These are phyloP conservation scores for Glaucidium brasilianum DNA, from an alignment of 2,113 vertebrate genomes.

Conservation along the genomic window DNA sequence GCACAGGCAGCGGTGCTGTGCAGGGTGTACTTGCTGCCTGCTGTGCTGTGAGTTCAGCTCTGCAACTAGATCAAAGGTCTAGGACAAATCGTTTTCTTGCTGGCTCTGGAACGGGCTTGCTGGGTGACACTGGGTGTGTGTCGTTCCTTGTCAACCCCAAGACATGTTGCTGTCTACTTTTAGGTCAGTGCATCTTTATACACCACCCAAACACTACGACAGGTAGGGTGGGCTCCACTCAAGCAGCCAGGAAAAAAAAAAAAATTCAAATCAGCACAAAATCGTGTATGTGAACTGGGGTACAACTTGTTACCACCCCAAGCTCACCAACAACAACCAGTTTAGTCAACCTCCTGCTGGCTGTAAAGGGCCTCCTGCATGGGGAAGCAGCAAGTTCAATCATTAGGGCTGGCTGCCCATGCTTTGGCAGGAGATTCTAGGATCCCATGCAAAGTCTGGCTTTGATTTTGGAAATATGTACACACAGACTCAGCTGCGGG, in stretches of 20 bases:
- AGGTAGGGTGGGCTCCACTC: background rate
- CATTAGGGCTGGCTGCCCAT: accelerated
- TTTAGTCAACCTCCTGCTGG: background rate
- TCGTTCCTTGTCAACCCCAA: accelerated
- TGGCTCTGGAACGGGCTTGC: background rate
- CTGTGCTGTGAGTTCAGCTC: accelerated
- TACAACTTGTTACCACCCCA: background rate
- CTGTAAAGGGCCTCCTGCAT: background rate
- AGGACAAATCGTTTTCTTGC: background rate
- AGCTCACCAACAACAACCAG: background rate
- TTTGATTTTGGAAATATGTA: background rate
- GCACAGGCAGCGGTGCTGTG: accelerated
- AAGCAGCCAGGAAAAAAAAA: background rate
- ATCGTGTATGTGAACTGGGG: accelerated
- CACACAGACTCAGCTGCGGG: background rate
- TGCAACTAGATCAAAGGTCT: background rate
- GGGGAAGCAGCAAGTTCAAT: background rate
- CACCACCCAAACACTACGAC: background rate
- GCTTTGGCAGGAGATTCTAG: background rate
- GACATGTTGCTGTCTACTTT: background rate
- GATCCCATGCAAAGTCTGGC: background rate
- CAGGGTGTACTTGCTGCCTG: background rate
- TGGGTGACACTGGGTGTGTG: accelerated
- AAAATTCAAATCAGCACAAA: background rate
- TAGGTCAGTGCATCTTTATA: accelerated